phyloP scores from a whole-genome alignment of 2,888 invertebrate species.

The Drosophila acutilabella region DNA sequence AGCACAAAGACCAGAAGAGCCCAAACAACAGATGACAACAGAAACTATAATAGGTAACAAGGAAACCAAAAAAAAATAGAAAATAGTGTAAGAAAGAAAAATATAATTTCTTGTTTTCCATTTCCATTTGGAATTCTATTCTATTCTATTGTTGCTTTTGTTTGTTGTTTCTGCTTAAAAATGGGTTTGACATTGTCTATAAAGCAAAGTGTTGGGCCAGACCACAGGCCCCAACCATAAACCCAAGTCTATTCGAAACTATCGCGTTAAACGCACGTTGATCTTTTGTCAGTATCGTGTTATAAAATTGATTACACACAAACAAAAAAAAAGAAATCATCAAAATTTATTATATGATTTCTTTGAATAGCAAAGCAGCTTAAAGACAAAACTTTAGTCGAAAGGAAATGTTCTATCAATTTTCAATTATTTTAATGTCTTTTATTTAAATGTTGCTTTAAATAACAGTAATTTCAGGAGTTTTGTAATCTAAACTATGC shows the following conservation, averaged over 20 bases:
- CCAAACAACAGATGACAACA: slow-evolving; percentile 42
- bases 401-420: background rate
- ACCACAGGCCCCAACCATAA: slow-evolving; percentile 9
- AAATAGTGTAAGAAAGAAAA: slow-evolving; percentile 31
- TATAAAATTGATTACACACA: slow-evolving; percentile 72
- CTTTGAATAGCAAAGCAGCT: slow-evolving; percentile 59
- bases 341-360: slow-evolving; percentile 70
- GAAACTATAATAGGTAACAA: slow-evolving; percentile 10
- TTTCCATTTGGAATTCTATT: slow-evolving; percentile 52
- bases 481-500: slow-evolving; percentile 5
- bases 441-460: background rate
- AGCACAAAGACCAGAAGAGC: slow-evolving; percentile 41
- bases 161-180: slow-evolving; percentile 66
- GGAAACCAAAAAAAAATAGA: too few species aligned
- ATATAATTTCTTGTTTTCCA: slow-evolving; percentile 67
- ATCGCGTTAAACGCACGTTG: slow-evolving; percentile 74
- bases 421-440: background rate
- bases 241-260: slow-evolving; percentile 30
- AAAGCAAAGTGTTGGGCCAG: slow-evolving; percentile 72
- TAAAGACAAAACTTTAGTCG: background rate
- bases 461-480: background rate
- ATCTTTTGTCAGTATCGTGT: slow-evolving; percentile 67
- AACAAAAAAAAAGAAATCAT: slow-evolving; percentile 27
- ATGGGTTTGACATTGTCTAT: slow-evolving; percentile 73
- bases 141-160: slow-evolving; percentile 49